Base-by-base conservation (phyloP, 2,797 vertebrate species). In the Typhlichthys subterraneus region DNA sequence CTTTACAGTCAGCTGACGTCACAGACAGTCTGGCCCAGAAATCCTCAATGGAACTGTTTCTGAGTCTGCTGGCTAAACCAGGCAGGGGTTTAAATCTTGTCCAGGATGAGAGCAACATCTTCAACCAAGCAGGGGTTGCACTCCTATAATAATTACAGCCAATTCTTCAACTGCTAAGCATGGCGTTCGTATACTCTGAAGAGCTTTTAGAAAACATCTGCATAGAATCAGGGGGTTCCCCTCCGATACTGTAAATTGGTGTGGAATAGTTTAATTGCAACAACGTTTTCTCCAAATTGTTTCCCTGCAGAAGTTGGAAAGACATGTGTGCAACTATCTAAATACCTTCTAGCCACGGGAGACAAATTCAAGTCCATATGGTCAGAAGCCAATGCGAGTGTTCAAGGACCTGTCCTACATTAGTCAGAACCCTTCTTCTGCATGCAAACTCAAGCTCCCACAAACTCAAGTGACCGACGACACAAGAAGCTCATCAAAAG, bases 1-100 rank as follows among this genome's bases (percentile, higher is more conserved):
- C 46, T 67, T 61, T 50, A 53, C 5, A 15, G 33, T 53, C 67
- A 49, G 8, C 50, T 75, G 51, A 80, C 17, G 38, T 77, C 76
- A 85, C 63, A 12, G 15, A 8, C 15, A 62, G 46, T 64, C 52
- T 31, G 57, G 29, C 62, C 75, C 53, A 59, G 23, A 71, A 31
- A 65, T 59, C 52, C 42, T 67, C 65, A 13, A 45, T 5, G 10
- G 48, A 61, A 70, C 50, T 11, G 10, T 0, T 7, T 56, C 47
- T 72, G 53, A 1, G 53, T 49, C 56, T 62, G 57, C 29, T 46
- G 57, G 69, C 57, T 70, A 53, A 14, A 50, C 33, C 54, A 50
- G 45, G 29, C 38, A 6, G 7, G 12, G 13, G 10, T 33, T 65
- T 10, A 38, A 17, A 31, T 2, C 47, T 23, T 13, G 49, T 65